Base-by-base conservation (phyloP, 2,113 vertebrate species). In the Pomatorhinus ruficollis region DNA sequence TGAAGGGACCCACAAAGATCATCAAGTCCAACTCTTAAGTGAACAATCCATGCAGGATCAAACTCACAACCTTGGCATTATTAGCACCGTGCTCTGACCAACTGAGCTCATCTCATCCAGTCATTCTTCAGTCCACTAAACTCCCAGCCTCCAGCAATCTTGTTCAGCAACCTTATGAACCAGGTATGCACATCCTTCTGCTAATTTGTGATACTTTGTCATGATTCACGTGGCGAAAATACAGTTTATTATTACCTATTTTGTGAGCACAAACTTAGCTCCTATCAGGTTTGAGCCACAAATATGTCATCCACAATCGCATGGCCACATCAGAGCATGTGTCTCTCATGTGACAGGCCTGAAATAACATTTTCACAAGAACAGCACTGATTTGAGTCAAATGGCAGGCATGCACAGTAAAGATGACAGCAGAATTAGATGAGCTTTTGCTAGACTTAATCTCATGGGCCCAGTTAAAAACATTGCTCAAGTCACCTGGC, bases 361-460 rank as follows among this genome's bases (percentile, higher is more conserved):
- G 91, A 88, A 94, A 95, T 81, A 90, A 77, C 53, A 83, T 90
- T 92, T 95, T 86, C 76, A 80, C 39, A 74, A 90, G 79, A 85
- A 61, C 49, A 57, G 45, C 45, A 52, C 59, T 54, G 66, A 83
- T 61, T 63, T 72, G 42, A 91, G 64, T 69, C 59, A 89, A 92
- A 83, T 1, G 2, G 77, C 83, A 91, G 8, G 59, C 83, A 53
- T 61, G 37, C 45, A 89, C 50, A 89, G 50, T 25, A 53, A 79
- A 80, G 45, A 56, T 57, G 91, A 90, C 80, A 90, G 80, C 31
- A 92, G 68, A 81, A 91, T 63, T 74, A 74, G 63, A 76, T 31
- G 63, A 60, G 45, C 33, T 92, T 89, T 77, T 74, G 49, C 83
- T 53, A 76, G 35, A 78, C 49, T 56, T 88, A 92, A 83, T 72